These are phyloP conservation scores for Blera fallax DNA, from an alignment of 2,888 invertebrate genomes.

Conservation along the genomic window DNA sequence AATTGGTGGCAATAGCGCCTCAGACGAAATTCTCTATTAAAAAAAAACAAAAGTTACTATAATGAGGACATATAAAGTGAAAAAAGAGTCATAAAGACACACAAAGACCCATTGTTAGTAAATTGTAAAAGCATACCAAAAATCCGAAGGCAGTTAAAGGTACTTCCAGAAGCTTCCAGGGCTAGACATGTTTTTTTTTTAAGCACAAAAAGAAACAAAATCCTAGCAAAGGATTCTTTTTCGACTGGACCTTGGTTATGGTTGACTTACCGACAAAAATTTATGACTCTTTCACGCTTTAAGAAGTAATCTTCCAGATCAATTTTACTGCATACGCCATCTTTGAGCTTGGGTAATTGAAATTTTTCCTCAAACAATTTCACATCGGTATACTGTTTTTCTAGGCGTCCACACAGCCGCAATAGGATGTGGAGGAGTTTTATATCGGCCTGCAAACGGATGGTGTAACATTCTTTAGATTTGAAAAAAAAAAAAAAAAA, in stretches of 20 bases:
- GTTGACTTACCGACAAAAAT: conserved; percentile 78
- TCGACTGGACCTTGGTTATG: not conserved
- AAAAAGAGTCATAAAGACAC: not conserved
- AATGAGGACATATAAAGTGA: not conserved
- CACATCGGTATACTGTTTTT: conserved; percentile 75
- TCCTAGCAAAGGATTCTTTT: not conserved
- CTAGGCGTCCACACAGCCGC: conserved; percentile 78
- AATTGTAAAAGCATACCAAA: conserved; percentile 51
- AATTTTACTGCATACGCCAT: conserved; percentile 76
- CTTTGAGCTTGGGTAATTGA: conserved; percentile 77
- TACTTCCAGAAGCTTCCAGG: conserved; percentile 38
- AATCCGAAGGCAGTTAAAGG: conserved; percentile 25
- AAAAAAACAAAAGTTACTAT: conserved; percentile 15
- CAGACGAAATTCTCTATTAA: conserved; percentile 78
- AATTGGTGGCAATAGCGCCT: conserved; percentile 80
- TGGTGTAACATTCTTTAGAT: not conserved
- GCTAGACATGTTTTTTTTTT: conserved; percentile 23
- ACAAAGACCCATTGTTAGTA: conserved; percentile 1
- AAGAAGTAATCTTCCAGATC: conserved; percentile 80
- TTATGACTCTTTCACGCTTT: conserved; percentile 79
- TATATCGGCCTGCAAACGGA: conserved; percentile 77
- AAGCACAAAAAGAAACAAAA: not conserved
- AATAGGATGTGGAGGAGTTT: conserved; percentile 79
- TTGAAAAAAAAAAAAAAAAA: not conserved
- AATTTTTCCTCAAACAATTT: conserved; percentile 78